Evolutionary conservation across 2,113 vertebrate genomes (phyloP).

Genomic region (Numida meleagris): DNA sequence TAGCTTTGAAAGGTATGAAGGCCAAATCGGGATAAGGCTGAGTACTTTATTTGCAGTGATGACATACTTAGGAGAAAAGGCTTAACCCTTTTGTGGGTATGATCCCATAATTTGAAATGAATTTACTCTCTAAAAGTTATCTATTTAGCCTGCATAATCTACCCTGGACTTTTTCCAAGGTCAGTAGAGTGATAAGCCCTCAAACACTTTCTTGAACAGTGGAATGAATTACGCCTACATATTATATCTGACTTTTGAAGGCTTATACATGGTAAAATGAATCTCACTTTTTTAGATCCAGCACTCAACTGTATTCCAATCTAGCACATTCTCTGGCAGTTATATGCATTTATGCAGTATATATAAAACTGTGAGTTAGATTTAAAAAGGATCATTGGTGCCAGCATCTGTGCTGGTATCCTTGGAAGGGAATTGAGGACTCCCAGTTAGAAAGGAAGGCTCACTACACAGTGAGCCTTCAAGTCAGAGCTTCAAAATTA

Average conservation of each 20-base stretch:
- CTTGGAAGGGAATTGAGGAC: background rate
- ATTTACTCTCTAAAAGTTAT: background rate
- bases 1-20: background rate
- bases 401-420: background rate
- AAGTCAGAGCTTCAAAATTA: background rate
- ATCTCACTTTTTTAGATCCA: background rate
- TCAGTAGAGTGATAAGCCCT: background rate
- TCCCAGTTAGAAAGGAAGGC: background rate
- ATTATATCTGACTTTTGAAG: background rate
- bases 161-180: background rate
- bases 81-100: background rate
- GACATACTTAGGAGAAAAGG: background rate
- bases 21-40: background rate
- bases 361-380: background rate
- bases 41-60: background rate
- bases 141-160: background rate
- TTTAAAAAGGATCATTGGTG: background rate
- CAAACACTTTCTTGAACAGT: background rate
- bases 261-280: background rate
- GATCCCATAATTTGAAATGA: background rate
- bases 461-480: background rate
- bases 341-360: background rate
- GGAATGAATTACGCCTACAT: background rate
- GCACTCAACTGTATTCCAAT: background rate
- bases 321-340: accelerated